These are phyloP conservation scores for Melipona quadrifasciata DNA, from an alignment of 1,140 invertebrate species.

Conservation along the genomic window DNA sequence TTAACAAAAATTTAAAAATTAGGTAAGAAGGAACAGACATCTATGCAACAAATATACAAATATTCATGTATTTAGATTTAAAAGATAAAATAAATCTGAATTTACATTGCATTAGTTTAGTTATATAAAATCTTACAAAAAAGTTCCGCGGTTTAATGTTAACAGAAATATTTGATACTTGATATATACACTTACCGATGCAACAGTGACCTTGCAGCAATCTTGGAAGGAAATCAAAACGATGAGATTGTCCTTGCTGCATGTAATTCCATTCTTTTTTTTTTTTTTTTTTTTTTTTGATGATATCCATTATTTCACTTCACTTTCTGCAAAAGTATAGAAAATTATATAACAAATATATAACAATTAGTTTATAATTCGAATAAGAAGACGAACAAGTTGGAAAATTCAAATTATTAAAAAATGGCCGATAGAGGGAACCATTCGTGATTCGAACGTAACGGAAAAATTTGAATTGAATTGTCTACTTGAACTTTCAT, in stretches of 20 bases:
- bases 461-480: slow-evolving; percentile 1
- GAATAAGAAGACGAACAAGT: neutral
- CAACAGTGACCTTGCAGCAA: neutral
- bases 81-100: neutral
- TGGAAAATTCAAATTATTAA: neutral
- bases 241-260: neutral
- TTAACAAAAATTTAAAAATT: too few species aligned
- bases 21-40: too few species aligned
- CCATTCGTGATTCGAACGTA: neutral
- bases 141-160: neutral
- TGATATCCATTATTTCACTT: too few species aligned
- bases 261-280: neutral
- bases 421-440: neutral
- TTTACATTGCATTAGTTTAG: neutral
- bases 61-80: neutral
- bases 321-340: neutral
- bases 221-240: neutral
- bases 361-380: neutral
- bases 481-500: neutral
- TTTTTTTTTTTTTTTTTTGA: too few species aligned
- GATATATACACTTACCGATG: neutral
- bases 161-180: neutral
- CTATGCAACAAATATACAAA: neutral
- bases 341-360: neutral
- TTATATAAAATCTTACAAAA: neutral